phyloP scores from a whole-genome alignment of 53 echinoderm and acorn worm genomes.

The Apostichopus leukothele region DNA sequence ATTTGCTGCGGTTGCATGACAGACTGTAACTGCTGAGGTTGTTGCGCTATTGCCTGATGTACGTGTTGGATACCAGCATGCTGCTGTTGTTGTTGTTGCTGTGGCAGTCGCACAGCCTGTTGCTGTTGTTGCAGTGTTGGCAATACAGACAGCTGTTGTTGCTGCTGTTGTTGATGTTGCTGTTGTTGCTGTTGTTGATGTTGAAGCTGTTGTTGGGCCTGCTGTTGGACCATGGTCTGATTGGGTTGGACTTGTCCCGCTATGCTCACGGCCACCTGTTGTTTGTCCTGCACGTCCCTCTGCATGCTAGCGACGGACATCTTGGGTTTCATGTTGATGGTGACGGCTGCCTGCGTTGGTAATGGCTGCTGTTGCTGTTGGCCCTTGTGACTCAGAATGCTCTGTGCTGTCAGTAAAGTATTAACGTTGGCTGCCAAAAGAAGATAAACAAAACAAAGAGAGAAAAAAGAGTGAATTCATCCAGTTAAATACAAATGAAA shows the following conservation, averaged over 20 bases:
- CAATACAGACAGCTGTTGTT: constrained; percentile 11
- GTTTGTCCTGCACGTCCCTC: constrained; percentile 9
- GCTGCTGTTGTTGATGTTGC: constrained; percentile 68
- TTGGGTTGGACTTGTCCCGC: constrained; percentile 32
- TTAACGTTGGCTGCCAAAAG: neutral
- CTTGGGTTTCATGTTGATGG: neutral
- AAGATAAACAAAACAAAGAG: neutral
- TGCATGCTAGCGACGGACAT: neutral
- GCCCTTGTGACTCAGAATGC: neutral
- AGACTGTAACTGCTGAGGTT: neutral
- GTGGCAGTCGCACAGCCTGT: neutral
- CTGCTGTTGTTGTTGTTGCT: constrained; percentile 53
- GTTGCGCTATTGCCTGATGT: neutral
- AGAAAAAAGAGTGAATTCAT: neutral
- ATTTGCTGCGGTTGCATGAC: neutral
- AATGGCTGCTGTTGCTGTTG: neutral
- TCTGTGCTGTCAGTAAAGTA: neutral
- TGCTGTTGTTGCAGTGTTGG: neutral
- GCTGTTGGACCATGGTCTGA: constrained; percentile 49
- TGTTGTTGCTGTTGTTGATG: constrained; percentile 80
- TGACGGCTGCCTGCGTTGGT: neutral
- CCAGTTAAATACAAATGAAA: neutral
- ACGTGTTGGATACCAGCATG: neutral
- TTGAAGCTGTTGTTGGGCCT: constrained; percentile 58
- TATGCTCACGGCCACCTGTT: neutral